phyloP scores from a whole-genome alignment of 2,888 invertebrate species.

The Acleris holmiana region DNA sequence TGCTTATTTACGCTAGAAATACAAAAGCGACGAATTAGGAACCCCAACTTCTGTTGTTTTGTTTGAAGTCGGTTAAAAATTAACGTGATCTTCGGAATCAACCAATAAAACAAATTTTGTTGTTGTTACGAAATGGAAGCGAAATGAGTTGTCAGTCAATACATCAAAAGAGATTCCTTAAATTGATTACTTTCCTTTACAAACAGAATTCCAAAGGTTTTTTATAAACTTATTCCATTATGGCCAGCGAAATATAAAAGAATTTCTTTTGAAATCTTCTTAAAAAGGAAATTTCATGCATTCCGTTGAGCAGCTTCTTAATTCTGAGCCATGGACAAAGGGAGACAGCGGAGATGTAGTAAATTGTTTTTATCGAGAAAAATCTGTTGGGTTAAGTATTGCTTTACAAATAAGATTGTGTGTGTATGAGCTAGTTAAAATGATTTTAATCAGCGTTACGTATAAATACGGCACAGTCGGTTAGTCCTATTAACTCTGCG shows the following conservation, averaged over 20 bases:
- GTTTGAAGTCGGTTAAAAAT: too few relatives aligned
- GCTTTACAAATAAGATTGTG: too few relatives aligned
- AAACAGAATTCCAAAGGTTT: slow-evolving; percentile 1
- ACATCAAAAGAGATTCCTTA: background rate
- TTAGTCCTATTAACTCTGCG: too few relatives aligned
- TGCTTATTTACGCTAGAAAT: too few relatives aligned
- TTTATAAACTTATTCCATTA: slow-evolving; percentile 28
- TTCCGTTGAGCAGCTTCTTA: slow-evolving; percentile 21
- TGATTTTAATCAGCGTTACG: too few relatives aligned
- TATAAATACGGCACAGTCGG: too few relatives aligned
- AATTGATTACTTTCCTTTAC: slow-evolving; percentile 4
- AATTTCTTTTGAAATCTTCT: slow-evolving; percentile 16
- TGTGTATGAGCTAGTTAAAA: too few relatives aligned
- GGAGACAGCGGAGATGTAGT: background rate
- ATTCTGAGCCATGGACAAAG: slow-evolving; percentile 3
- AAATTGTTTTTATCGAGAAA: too few relatives aligned
- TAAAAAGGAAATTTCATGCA: slow-evolving; percentile 8
- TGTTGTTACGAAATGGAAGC: background rate
- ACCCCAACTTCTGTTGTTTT: too few relatives aligned
- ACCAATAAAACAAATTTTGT: slow-evolving; percentile 1
- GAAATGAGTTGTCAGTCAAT: background rate
- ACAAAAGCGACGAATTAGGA: too few relatives aligned
- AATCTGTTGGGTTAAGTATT: too few relatives aligned
- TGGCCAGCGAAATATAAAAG: slow-evolving; percentile 3
- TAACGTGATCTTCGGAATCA: too few relatives aligned